Percentiles rank a stretch among this genome's conserved stretches.
phyloP scores from a whole-genome alignment of 2,888 invertebrate genomes.

The Orthonevra nobilis region DNA sequence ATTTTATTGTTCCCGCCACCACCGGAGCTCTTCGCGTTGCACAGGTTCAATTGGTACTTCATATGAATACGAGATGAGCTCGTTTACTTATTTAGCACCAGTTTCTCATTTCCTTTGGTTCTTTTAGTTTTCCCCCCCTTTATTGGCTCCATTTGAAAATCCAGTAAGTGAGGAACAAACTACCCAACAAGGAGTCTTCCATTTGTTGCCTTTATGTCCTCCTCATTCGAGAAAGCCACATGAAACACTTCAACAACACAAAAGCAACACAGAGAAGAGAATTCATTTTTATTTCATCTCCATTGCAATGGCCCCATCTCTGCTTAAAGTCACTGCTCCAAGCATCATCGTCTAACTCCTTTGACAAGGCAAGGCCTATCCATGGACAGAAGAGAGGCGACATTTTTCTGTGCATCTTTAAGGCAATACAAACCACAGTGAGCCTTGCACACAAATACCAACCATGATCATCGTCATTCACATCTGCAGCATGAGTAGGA shows the following conservation, averaged over 20 bases:
- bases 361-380: conserved; percentile 30
- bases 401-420: conserved; percentile 60
- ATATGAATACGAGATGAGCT: conserved; percentile 78
- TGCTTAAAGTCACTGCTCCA: conserved; percentile 12
- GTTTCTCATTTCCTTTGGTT: conserved; percentile 44
- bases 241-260: conserved; percentile 69
- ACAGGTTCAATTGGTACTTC: conserved; percentile 76
- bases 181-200: conserved; percentile 69
- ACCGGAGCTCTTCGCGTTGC: conserved; percentile 15
- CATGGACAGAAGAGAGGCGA: conserved; percentile 39
- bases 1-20: conserved; percentile 65
- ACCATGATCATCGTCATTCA: conserved; percentile 58
- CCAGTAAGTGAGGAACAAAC: conserved; percentile 49
- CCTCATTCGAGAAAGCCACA: conserved; percentile 68
- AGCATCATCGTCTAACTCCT: conserved; percentile 29
- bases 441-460: conserved; percentile 63
- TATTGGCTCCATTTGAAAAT: conserved; percentile 5
- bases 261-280: conserved; percentile 39
- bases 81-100: conserved; percentile 66
- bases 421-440: conserved; percentile 36
- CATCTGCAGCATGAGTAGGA: conserved; percentile 6
- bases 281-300: conserved; percentile 68
- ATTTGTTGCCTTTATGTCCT: conserved; percentile 68
- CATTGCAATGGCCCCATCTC: conserved; percentile 41
- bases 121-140: background rate